phyloP scores from a whole-genome alignment of 2,888 invertebrate species.

The Abscondita cerata region DNA sequence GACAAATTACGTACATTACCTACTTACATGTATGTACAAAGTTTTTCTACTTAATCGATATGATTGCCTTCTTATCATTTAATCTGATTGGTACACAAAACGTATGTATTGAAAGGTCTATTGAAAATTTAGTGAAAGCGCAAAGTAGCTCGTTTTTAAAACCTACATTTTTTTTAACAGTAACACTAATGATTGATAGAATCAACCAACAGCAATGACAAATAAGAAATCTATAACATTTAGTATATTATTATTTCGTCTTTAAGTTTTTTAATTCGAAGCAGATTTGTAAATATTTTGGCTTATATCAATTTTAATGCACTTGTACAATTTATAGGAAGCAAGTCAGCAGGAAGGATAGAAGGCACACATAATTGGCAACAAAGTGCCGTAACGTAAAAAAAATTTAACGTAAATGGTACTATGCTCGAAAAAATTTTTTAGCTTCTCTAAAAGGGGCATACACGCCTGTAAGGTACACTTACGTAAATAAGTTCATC shows the following conservation, averaged over 20 bases:
- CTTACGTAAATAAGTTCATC: slow-evolving; percentile 23
- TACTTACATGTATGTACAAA: slow-evolving; percentile 44
- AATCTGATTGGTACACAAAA: slow-evolving; percentile 8
- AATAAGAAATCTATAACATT: slow-evolving; percentile 4
- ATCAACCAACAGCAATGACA: slow-evolving; percentile 14
- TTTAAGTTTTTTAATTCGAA: slow-evolving; percentile 5
- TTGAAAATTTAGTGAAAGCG: slow-evolving; percentile 22
- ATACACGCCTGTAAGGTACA: slow-evolving; percentile 21
- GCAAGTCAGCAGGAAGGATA: slow-evolving; percentile 24
- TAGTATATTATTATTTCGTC: slow-evolving; percentile 9
- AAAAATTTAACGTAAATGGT: no score
- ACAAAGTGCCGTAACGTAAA: slow-evolving; percentile 24
- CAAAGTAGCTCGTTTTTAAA: slow-evolving; percentile 13
- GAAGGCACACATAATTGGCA: slow-evolving; percentile 41
- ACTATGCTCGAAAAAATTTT: no score
- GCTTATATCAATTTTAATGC: slow-evolving; percentile 21
- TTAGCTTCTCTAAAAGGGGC: slow-evolving; percentile 14
- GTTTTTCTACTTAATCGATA: slow-evolving; percentile 17
- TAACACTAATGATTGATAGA: background rate
- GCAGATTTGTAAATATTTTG: slow-evolving; percentile 13
- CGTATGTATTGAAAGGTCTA: background rate
- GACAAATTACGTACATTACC: slow-evolving; percentile 40
- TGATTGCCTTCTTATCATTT: slow-evolving; percentile 18
- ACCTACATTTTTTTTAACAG: background rate
- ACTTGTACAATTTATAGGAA: slow-evolving; percentile 15